Percentiles rank a stretch among this genome's conserved stretches.
Conservation (phyloP, 2,888 invertebrate species). For the Monopis laevigella region DNA sequence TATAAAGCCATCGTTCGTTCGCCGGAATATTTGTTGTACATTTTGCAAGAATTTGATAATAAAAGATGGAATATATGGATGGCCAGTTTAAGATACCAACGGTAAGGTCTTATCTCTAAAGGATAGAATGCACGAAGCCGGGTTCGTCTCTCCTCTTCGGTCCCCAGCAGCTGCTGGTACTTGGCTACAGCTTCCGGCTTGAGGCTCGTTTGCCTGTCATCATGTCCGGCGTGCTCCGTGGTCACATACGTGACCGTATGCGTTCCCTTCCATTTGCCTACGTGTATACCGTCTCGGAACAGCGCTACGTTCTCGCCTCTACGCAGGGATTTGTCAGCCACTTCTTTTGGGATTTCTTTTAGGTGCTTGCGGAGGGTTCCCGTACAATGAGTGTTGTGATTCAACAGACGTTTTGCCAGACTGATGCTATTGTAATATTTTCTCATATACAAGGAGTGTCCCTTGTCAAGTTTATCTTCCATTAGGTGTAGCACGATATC, state of each 20-base stretch:
- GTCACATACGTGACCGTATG: conserved; percentile 18
- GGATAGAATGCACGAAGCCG: no score
- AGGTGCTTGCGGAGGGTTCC: conserved; percentile 28
- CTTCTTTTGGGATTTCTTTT: conserved; percentile 23
- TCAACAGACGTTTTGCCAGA: conserved; percentile 26
- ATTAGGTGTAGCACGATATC: conserved; percentile 27
- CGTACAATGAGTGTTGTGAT: conserved; percentile 31
- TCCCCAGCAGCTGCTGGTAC: no score
- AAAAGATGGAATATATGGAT: background rate
- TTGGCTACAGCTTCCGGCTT: no score
- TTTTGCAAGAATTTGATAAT: conserved; percentile 1
- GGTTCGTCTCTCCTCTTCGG: no score
- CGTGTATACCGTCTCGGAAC: conserved; percentile 21
- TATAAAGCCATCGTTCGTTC: background rate
- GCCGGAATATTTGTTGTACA: conserved; percentile 8
- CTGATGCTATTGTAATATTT: conserved; percentile 27
- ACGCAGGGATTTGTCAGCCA: conserved; percentile 14
- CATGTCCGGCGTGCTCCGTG: conserved; percentile 22
- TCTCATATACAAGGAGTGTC: conserved; percentile 28
- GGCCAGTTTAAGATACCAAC: no score
- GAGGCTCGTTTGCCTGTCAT: conserved; percentile 24
- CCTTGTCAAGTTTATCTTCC: conserved; percentile 24
- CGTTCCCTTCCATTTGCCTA: conserved; percentile 22
- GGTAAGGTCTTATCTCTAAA: no score
- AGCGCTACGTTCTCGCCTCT: conserved; percentile 24